Evolutionary conservation across 2,113 vertebrate genomes (phyloP).

Genomic region (Menura novaehollandiae): DNA sequence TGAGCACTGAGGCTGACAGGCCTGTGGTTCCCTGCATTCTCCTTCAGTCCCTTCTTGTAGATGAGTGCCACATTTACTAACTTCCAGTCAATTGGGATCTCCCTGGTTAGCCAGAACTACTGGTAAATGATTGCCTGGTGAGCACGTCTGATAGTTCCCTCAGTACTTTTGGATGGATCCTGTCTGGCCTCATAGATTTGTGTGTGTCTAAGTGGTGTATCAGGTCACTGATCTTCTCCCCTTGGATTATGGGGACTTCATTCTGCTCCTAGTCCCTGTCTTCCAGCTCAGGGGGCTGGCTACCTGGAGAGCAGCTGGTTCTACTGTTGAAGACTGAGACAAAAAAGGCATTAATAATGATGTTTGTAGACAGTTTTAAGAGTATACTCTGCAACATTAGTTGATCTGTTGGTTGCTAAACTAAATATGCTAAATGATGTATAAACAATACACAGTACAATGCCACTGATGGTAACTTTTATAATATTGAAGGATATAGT

Average conservation of each 20-base stretch:
- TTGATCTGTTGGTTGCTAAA: background rate
- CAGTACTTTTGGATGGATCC: background rate
- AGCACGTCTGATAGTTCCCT: background rate
- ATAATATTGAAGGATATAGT: background rate
- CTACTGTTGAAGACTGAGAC: background rate
- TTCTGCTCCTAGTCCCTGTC: background rate
- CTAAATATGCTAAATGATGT: background rate
- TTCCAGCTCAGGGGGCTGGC: background rate
- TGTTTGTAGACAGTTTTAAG: background rate
- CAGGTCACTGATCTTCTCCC: background rate
- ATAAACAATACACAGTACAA: background rate
- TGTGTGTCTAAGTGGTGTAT: background rate
- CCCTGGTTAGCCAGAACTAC: background rate
- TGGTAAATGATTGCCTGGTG: background rate
- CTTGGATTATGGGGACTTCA: background rate
- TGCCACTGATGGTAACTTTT: background rate
- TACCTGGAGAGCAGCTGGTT: background rate
- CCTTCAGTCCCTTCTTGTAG: background rate
- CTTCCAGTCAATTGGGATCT: background rate
- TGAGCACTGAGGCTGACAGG: background rate
- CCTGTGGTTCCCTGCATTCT: background rate
- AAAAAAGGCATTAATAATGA: background rate
- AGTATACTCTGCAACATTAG: background rate
- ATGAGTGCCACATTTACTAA: background rate
- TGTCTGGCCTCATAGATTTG: background rate